A percentile compares a stretch with the other conserved stretches of the same genome.
These are phyloP conservation scores for Bergia puertoricense DNA, from an alignment of 92 coral and sea anemone genomes.

Conservation along the genomic window DNA sequence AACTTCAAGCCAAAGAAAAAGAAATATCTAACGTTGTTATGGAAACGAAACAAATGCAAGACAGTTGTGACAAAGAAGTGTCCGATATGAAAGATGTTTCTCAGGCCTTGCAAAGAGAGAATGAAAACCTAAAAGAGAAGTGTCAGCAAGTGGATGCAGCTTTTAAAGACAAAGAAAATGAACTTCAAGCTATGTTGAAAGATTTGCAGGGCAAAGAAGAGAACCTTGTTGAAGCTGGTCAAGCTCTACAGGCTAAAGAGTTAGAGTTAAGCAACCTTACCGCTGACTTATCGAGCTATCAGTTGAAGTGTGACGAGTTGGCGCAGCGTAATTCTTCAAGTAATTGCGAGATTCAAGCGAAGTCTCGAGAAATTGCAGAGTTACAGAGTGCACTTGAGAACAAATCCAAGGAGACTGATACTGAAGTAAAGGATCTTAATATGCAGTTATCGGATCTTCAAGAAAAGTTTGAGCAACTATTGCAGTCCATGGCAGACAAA, in stretches of 20 bases:
- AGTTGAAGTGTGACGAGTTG: constrained; percentile 27
- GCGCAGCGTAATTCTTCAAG: constrained; percentile 4
- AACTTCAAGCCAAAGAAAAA: constrained; percentile 53
- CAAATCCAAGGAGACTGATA: constrained; percentile 49
- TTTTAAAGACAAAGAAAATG: constrained; percentile 51
- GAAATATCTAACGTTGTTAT: constrained; percentile 50
- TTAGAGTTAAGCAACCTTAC: not conserved
- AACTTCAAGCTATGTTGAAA: not conserved
- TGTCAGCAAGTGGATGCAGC: constrained; percentile 49
- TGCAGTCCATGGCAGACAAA: constrained; percentile 13
- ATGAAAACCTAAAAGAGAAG: constrained; percentile 24
- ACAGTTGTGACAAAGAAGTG: constrained; percentile 52
- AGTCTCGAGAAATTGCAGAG: constrained; percentile 32
- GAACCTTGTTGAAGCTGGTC: constrained; percentile 19
- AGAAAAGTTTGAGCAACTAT: constrained; percentile 17
- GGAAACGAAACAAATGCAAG: constrained; percentile 45
- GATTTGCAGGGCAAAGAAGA: constrained; percentile 10
- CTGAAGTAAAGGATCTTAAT: constrained; percentile 50
- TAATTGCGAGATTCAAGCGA: constrained; percentile 45
- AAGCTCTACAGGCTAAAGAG: constrained; percentile 23
- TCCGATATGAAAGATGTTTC: constrained; percentile 49
- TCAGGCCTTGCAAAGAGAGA: constrained; percentile 45
- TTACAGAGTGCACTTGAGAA: constrained; percentile 43
- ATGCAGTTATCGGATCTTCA: constrained; percentile 32
- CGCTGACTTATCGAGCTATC: constrained; percentile 13